Conservation (phyloP, 2,888 invertebrate species). For the Apamea monoglypha region DNA sequence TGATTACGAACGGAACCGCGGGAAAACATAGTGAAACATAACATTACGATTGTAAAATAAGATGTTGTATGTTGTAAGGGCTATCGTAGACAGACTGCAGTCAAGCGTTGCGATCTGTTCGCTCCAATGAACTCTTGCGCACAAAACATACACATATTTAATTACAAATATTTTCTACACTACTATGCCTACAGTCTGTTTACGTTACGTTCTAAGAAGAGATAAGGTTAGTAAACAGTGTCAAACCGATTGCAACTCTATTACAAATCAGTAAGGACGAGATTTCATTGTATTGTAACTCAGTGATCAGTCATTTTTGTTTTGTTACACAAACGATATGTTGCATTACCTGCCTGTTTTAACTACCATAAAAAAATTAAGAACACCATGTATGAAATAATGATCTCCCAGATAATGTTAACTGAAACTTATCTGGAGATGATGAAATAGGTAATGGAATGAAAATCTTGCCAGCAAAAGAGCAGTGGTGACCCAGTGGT, state of each 20-base stretch:
- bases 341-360: background rate
- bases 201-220: background rate
- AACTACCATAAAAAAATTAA: background rate
- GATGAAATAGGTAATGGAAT: background rate
- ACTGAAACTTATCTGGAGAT: background rate
- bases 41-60: background rate
- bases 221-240: slow-evolving; percentile 45
- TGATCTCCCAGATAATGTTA: slow-evolving; percentile 4
- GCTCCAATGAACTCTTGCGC: slow-evolving; percentile 9
- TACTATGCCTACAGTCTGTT: background rate
- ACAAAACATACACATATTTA: slow-evolving; percentile 30
- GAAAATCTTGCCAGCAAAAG: background rate
- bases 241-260: slow-evolving; percentile 60
- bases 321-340: slow-evolving; percentile 30
- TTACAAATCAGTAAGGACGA: slow-evolving; percentile 57
- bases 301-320: slow-evolving; percentile 52
- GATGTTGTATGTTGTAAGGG: background rate
- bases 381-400: background rate
- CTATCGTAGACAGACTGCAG: slow-evolving; percentile 2
- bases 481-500: background rate
- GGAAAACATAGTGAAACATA: background rate
- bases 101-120: slow-evolving; percentile 10
- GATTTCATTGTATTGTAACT: slow-evolving; percentile 61
- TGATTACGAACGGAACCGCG: background rate
- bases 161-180: background rate